Evolutionary conservation across 35 echinoderm and acorn worm species (phyloP).

Genomic region (Ophioderma brevispina): DNA sequence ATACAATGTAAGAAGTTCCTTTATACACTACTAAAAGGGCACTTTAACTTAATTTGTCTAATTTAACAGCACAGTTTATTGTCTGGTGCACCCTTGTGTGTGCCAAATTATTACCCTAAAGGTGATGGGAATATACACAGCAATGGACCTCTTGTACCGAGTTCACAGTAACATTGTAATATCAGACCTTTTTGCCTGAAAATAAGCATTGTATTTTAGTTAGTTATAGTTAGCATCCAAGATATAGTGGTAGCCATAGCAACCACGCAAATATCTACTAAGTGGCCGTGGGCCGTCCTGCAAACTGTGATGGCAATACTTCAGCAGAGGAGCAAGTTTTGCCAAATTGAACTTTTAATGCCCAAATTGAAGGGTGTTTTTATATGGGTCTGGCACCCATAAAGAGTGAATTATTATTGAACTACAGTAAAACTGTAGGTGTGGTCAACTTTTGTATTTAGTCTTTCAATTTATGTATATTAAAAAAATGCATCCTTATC

Average conservation of each 20-base stretch:
- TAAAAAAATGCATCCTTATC: not conserved
- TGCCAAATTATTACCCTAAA: too few species aligned
- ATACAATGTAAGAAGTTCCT: too few species aligned
- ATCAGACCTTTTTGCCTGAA: too few species aligned
- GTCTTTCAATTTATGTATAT: slow-evolving; percentile 8
- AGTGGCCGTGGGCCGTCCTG: not conserved
- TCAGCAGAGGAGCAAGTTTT: not conserved
- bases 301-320: not conserved
- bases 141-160: too few species aligned
- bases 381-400: not conserved
- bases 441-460: slow-evolving; percentile 6
- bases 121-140: too few species aligned
- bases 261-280: not conserved
- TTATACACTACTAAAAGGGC: too few species aligned
- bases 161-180: too few species aligned
- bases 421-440: not conserved
- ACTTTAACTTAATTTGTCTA: too few species aligned
- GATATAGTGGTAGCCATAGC: not conserved
- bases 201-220: too few species aligned
- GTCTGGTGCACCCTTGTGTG: too few species aligned
- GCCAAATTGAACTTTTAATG: not conserved
- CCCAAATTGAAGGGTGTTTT: not conserved
- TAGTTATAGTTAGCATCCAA: too few species aligned
- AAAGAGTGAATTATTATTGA: not conserved
- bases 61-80: too few species aligned